phyloP scores from a whole-genome alignment of 2,797 vertebrate genomes.

The Gephyroberyx darwinii region DNA sequence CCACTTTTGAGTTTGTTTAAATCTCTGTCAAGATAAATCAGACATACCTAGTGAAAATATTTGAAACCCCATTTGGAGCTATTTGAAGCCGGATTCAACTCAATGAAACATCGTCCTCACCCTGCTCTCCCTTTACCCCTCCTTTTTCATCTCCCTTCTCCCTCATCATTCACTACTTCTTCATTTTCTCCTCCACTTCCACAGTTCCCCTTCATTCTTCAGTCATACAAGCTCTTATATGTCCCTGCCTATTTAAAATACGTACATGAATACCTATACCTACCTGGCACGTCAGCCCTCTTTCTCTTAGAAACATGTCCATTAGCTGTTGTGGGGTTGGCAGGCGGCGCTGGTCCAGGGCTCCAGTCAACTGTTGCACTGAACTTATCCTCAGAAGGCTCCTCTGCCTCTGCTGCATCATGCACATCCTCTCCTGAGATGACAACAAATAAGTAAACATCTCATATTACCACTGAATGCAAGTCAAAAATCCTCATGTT shows the following conservation, averaged over 20 bases:
- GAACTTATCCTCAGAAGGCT: constrained; percentile 81
- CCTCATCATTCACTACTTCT: too few relatives aligned
- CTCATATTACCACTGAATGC: constrained; percentile 15
- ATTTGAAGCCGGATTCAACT: constrained; percentile 34
- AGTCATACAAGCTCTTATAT: neutral
- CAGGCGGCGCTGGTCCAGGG: constrained; percentile 72
- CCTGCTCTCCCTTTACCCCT: too few relatives aligned
- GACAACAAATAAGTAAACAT: constrained; percentile 16
- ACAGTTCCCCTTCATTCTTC: neutral
- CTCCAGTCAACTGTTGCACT: constrained; percentile 81
- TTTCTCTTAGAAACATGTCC: constrained; percentile 86
- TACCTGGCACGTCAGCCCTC: constrained; percentile 85
- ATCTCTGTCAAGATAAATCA: constrained; percentile 49
- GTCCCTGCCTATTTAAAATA: neutral
- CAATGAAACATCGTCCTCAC: neutral
- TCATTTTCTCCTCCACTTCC: too few relatives aligned
- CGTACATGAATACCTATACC: constrained; percentile 21
- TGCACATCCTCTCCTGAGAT: constrained; percentile 49
- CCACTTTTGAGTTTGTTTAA: constrained; percentile 54
- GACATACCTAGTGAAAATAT: constrained; percentile 34
- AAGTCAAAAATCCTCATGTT: neutral
- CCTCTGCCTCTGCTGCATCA: constrained; percentile 76
- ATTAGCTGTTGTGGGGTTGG: constrained; percentile 78
- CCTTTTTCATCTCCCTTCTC: too few relatives aligned
- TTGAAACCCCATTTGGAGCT: constrained; percentile 45